Base-by-base conservation (phyloP, 2,113 vertebrate genomes). In the Tragelaphus scriptus region DNA sequence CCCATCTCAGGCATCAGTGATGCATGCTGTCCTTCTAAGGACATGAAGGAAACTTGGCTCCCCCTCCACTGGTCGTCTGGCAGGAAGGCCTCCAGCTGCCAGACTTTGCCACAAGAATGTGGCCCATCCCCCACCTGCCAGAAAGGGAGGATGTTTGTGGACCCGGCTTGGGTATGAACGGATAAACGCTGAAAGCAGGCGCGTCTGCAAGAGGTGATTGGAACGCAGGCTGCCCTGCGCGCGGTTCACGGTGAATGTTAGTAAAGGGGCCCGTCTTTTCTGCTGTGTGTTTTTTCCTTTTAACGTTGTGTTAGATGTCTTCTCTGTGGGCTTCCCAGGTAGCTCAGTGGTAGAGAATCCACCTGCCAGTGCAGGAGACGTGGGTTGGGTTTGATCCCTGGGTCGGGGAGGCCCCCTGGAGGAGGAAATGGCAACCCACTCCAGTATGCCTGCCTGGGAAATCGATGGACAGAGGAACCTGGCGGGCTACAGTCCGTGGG, bases 201-300 rank as follows among this genome's bases (percentile, higher is more conserved):
- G 12, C 53, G 14, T 17, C 47, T 51, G 56, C 6, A 23, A 13
- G 53, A 63, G 61, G 10, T 23, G 82, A 28, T 0, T 23, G 32
- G 63, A 2, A 51, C 7, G 26, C 21, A 5, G 93, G 79, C 21
- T 1, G 36, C 44, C 51, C 3, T 3, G 30, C 0, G 0, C 6
- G 36, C 80, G 10, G 12, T 6, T 36, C 36, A 2, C 14, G 0
- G 2, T 4, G 12, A 5, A 0, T 0, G 0, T 3, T 63, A 1
- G 40, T 9, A 4, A 21, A 6, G 32, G 92, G 32, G 53, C 86
- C 86, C 28, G 0, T 40, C 77, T 59, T n/a, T 79, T 26, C 11
- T 5, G 10, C 2, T 3, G 15, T 49, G 17, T 30, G 9, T 55
- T 71, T 61, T 40, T 65, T 1, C 21, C 36, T 56, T 12, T 77